Conservation (phyloP, 1,140 invertebrate species). For the Ylistrum balloti region DNA sequence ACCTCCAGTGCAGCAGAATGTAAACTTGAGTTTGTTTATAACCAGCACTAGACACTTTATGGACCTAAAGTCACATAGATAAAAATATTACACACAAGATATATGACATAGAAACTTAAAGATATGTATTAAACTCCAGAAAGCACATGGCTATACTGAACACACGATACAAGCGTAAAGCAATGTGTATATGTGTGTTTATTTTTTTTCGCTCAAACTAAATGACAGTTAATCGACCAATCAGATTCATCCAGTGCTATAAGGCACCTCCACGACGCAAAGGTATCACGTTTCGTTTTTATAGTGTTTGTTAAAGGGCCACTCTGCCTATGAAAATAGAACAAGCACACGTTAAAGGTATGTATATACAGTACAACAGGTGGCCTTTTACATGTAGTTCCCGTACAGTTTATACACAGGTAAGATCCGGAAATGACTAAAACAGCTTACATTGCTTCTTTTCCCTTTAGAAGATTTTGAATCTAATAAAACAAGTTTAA, state of each 20-base stretch:
- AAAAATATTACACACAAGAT: background rate
- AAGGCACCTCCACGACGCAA: slow-evolving; percentile 22
- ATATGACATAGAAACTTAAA: background rate
- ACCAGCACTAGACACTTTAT: background rate
- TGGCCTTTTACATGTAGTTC: no score
- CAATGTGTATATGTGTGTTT: slow-evolving; percentile 15
- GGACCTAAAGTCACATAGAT: background rate
- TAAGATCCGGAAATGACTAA: background rate
- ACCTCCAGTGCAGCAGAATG: background rate
- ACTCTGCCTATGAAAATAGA: background rate
- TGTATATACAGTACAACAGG: background rate
- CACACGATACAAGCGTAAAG: background rate
- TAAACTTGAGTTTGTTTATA: background rate
- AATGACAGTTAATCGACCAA: slow-evolving; percentile 23
- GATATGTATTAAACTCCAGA: background rate
- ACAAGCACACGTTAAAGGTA: background rate
- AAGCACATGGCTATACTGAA: background rate
- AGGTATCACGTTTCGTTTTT: slow-evolving; percentile 34
- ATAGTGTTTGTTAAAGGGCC: background rate
- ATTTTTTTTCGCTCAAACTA: slow-evolving; percentile 37
- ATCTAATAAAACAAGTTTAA: background rate
- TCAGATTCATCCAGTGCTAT: background rate
- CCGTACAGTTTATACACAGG: background rate
- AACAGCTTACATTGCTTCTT: background rate
- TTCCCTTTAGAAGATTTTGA: background rate